phyloP scores from a whole-genome alignment of 1,140 invertebrate species.

The Heliconius himera region DNA sequence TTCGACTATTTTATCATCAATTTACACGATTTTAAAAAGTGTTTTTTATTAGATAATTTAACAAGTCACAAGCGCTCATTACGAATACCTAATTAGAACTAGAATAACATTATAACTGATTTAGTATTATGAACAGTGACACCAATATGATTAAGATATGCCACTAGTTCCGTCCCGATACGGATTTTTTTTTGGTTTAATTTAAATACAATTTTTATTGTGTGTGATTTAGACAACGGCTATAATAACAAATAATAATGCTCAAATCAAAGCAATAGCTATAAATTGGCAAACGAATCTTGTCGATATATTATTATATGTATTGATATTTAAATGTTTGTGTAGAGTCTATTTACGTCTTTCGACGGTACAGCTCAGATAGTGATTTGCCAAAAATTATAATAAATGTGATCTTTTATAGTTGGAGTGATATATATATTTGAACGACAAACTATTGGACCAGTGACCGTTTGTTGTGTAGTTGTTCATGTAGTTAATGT shows the following conservation, averaged over 20 bases:
- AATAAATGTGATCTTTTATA: constrained; percentile 71
- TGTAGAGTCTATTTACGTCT: constrained; percentile 36
- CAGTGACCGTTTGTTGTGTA: constrained; percentile 75
- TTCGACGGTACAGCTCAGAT: constrained; percentile 57
- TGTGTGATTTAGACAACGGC: constrained; percentile 6
- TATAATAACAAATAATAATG: constrained; percentile 22
- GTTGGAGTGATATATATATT: constrained; percentile 56
- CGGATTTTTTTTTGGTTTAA: constrained; percentile 53
- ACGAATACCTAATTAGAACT: constrained; percentile 19
- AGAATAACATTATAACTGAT: constrained; percentile 29
- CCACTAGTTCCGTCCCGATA: constrained; percentile 70
- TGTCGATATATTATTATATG: constrained; percentile 21
- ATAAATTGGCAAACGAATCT: constrained; percentile 15
- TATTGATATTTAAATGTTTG: constrained; percentile 22
- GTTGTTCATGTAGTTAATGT: constrained; percentile 73
- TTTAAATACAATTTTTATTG: constrained; percentile 23
- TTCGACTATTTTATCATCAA: constrained; percentile 51
- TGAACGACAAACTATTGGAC: constrained; percentile 66
- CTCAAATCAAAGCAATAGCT: constrained; percentile 36
- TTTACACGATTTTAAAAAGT: constrained; percentile 37
- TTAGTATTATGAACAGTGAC: constrained; percentile 56
- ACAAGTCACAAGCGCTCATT: constrained; percentile 32
- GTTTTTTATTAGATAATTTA: constrained; percentile 34
- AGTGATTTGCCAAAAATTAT: constrained; percentile 73
- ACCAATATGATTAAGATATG: constrained; percentile 64